A percentile compares a stretch with the other conserved stretches of the same genome.
These are phyloP conservation scores for Solenopsis fugax DNA, from an alignment of 1,140 invertebrate genomes.

Conservation along the genomic window DNA sequence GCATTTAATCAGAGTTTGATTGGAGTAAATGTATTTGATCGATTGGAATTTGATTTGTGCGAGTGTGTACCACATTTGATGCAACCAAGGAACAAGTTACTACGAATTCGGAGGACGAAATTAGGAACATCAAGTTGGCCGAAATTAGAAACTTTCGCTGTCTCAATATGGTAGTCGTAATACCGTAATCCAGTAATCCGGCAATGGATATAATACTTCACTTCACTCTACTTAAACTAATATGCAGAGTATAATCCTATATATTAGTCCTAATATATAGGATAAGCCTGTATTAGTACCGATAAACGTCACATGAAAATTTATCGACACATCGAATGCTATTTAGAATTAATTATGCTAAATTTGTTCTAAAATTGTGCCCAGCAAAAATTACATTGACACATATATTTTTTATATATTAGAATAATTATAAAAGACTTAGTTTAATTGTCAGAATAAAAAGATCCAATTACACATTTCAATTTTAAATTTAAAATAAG, in stretches of 20 bases:
- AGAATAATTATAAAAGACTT: background rate
- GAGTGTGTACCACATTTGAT: slow-evolving; percentile 33
- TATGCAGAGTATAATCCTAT: background rate
- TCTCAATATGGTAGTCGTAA: slow-evolving; percentile 29
- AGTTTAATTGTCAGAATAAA: background rate
- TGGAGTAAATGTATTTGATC: slow-evolving; percentile 47
- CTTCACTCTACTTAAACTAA: slow-evolving; percentile 30
- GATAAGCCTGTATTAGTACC: background rate
- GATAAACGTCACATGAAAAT: background rate
- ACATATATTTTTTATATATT: background rate
- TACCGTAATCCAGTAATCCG: slow-evolving; percentile 35
- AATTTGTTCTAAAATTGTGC: background rate
- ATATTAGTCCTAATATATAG: slow-evolving; percentile 33
- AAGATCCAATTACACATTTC: background rate
- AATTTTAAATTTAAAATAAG: slow-evolving; percentile 2
- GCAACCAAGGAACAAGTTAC: slow-evolving; percentile 49
- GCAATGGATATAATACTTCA: slow-evolving; percentile 23
- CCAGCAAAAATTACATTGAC: background rate
- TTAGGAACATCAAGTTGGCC: slow-evolving; percentile 57
- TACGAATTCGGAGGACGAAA: slow-evolving; percentile 44
- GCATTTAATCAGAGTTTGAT: slow-evolving; percentile 53
- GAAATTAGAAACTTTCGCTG: slow-evolving; percentile 50
- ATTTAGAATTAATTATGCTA: background rate
- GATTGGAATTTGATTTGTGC: slow-evolving; percentile 53
- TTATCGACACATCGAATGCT: background rate